Evolutionary conservation across 2,797 vertebrate genomes (phyloP).

Genomic region (Eleutherodactylus coqui): DNA sequence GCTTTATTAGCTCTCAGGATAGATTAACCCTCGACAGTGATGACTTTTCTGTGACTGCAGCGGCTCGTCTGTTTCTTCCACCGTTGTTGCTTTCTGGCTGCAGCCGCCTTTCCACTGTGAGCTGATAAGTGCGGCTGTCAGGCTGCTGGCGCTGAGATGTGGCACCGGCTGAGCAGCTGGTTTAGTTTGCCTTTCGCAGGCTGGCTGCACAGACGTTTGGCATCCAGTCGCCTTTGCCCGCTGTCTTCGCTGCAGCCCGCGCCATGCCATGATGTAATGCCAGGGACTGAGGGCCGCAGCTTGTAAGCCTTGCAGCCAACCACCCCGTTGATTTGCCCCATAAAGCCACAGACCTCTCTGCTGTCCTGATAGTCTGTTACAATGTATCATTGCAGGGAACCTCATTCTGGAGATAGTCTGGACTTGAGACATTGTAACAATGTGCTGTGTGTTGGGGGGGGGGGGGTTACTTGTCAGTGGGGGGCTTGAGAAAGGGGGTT

Average conservation of each 20-base stretch:
- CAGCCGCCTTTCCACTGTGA: background rate
- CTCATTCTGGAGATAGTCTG: too few species aligned
- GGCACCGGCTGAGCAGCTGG: slow-evolving; percentile 20
- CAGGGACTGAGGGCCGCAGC: slow-evolving; percentile 43
- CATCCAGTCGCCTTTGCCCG: slow-evolving; percentile 28
- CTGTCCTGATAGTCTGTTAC: background rate
- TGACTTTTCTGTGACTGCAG: too few species aligned
- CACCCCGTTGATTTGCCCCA: slow-evolving; percentile 16
- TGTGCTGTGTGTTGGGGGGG: too few species aligned
- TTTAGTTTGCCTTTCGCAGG: slow-evolving; percentile 27
- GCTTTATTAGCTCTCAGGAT: background rate
- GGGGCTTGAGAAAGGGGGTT: too few species aligned
- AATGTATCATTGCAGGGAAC: background rate
- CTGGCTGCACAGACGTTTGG: slow-evolving; percentile 46
- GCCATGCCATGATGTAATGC: slow-evolving; percentile 48
- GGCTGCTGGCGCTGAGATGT: background rate
- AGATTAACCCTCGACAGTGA: background rate
- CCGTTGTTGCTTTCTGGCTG: background rate
- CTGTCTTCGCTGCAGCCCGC: background rate
- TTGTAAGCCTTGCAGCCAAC: slow-evolving; percentile 62
- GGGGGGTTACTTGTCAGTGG: too few species aligned
- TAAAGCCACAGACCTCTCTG: background rate
- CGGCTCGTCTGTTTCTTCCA: background rate
- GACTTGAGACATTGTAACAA: too few species aligned
- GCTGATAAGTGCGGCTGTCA: slow-evolving; percentile 8